Base-by-base conservation (phyloP, 2,888 invertebrate species). In the Diaprepes abbreviatus region DNA sequence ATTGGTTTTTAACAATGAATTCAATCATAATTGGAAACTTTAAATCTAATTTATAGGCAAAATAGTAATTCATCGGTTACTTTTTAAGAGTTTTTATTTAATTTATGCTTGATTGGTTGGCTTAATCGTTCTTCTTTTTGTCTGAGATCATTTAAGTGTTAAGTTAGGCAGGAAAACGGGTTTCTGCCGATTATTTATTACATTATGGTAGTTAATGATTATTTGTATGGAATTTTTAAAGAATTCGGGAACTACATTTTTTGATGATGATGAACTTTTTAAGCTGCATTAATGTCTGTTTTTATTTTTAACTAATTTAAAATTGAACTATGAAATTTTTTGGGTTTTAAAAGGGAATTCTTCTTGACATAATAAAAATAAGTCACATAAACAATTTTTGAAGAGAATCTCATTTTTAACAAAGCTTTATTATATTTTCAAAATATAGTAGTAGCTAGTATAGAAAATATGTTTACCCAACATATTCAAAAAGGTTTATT, bases 121-220 rank as follows among this genome's bases (percentile, higher is more conserved):
- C 21, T 48, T 66, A 58, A 66, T 66, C 21, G 45, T 59, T 38
- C 50, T 48, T 14, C 48, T 59, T 66, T 66, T 66, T 66, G 66
- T 66, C 21, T 66, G 52, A 59, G 58, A 59, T 31, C 69, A 59
- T 35, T 69, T 69, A 58, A 69, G 64, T 69, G 69, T 69, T 69
- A 69, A 69, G 64, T 63, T 68, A 63, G 55, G 38, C 69, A 59
- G 66, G 52, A 59, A 66, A 58, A 48, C 59, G 24, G 59, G 52
- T 59, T 59, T 28, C 31, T 24, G 21, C 48, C 28, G 50, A 65
- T 45, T 28, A 55, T 36, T 35, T 57, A 38, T 57, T 36, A 58
- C 14, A 16, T 16, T 50, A 3, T 14, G 28, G 14, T 16, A 14
- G 12, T 45, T 50, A 28, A 7, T 50, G 48, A 45, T 50, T 28